A percentile compares a stretch with the other conserved stretches of the same genome.
phyloP scores from a whole-genome alignment of 2,113 vertebrate genomes.

The Hypanus sabinus region DNA sequence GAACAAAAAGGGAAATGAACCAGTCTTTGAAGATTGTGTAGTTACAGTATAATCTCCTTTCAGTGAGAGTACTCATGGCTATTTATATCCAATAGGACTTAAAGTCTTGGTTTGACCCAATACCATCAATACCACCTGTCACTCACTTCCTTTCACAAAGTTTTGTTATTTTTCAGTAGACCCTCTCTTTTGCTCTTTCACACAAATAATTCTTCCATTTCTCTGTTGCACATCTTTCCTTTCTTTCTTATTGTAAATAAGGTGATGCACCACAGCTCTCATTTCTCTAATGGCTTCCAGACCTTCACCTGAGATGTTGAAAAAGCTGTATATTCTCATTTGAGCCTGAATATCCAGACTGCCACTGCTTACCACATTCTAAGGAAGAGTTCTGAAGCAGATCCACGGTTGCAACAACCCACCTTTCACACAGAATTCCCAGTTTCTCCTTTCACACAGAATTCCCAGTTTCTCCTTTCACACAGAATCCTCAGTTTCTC shows the following conservation, averaged over 20 bases:
- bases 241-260: not conserved
- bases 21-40: too few species aligned
- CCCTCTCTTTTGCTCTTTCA: not conserved
- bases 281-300: not conserved
- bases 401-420: not conserved
- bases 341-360: not conserved
- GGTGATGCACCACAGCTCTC: not conserved
- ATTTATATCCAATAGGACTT: too few species aligned
- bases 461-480: not conserved
- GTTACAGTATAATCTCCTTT: too few species aligned
- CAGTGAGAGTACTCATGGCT: too few species aligned
- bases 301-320: not conserved
- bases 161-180: not conserved
- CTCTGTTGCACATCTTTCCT: not conserved
- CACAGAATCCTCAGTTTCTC: not conserved
- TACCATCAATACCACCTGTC: not conserved
- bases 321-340: not conserved
- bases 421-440: not conserved
- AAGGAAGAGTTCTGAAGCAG: not conserved
- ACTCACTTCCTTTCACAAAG: not conserved
- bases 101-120: too few species aligned
- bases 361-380: not conserved
- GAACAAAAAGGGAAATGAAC: too few species aligned
- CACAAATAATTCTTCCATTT: not conserved
- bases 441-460: too few species aligned